Percentiles rank a stretch among this genome's conserved stretches.
These are phyloP conservation scores for Oligia fasciuncula DNA, from an alignment of 2,888 invertebrate species.

Conservation along the genomic window DNA sequence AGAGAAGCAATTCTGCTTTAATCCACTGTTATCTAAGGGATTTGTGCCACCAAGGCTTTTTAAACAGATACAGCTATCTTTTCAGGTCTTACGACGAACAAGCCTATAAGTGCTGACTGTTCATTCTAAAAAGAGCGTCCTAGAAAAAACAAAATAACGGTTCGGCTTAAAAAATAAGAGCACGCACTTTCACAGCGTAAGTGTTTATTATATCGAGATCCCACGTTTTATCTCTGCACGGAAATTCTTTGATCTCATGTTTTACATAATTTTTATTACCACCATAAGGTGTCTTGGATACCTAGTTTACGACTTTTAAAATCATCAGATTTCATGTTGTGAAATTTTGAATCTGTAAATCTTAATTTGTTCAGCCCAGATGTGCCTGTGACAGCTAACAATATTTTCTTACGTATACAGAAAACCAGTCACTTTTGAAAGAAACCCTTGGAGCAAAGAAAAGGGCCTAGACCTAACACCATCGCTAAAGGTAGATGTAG, in stretches of 20 bases:
- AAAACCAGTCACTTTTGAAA: background rate
- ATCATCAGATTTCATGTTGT: slow-evolving; percentile 45
- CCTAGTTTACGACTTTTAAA: slow-evolving; percentile 59
- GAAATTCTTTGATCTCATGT: slow-evolving; percentile 58
- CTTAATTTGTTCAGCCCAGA: slow-evolving; percentile 7
- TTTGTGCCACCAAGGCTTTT: background rate
- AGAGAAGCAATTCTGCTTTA: slow-evolving; percentile 33
- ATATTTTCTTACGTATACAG: background rate
- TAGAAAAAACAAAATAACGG: background rate
- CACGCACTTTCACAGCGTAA: slow-evolving; percentile 28
- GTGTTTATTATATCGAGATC: slow-evolving; percentile 51
- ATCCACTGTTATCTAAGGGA: background rate
- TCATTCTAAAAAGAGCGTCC: background rate
- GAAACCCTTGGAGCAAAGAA: background rate
- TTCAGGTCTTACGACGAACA: background rate
- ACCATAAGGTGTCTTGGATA: slow-evolving; percentile 49
- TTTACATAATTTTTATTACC: slow-evolving; percentile 58
- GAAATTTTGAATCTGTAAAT: slow-evolving; percentile 55
- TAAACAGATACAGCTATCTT: slow-evolving; percentile 1
- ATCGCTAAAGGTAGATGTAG: background rate
- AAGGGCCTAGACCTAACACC: background rate
- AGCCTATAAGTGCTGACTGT: background rate
- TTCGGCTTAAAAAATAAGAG: slow-evolving; percentile 20
- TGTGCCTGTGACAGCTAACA: background rate
- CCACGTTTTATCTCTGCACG: slow-evolving; percentile 38